Evolutionary conservation across 2,888 invertebrate genomes (phyloP), one percentile per base, ranked within the genome.

Genomic region (Hyalella azteca): DNA sequence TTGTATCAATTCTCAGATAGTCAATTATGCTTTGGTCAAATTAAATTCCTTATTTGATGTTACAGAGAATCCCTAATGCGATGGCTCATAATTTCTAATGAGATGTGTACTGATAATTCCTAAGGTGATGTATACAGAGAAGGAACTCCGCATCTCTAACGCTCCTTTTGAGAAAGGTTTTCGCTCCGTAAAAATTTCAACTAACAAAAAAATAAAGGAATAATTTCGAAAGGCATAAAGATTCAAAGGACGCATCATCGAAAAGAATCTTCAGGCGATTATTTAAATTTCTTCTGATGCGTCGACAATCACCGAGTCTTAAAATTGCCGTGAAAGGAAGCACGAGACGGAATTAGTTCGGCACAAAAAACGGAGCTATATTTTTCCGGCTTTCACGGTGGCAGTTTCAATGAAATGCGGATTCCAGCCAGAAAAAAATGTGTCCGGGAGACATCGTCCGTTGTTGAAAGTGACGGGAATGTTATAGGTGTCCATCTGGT

Each of bases 261-360:
- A 36, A 9, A 36, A 36, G 45, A 45, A 11, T 22, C 66, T 66
- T 19, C 15, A 36, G 36, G 66, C 36, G 66, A 66, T 66, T 66
- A 66, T 66, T 36, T 36, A n/a, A 66, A 66, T 66, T 66, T 66
- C 66, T 66, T 66, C 39, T n/a, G 66, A 66, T 59, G 45, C 59
- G 59, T 4, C 26, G 59, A 59, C 59, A 26, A 59, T 66, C 66
- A 13, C n/a, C 32, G 29, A 4, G n/a, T 66, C 36, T 66, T 66
- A 36, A 11, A 15, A 66, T 19, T 32, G 29, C 29, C 32, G n/a
- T 32, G 36, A 66, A 66, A 19, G 36, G 11, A 66, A 9, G 15
- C 19, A n/a, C 3, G 36, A 19, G 36, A 32, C 19, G 36, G 66
- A 66, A 66, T 66, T 66, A 66, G 66, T 66, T 66, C 36, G 19